Conservation (phyloP, 2,888 invertebrate species). For the Drosophila demipolita region DNA sequence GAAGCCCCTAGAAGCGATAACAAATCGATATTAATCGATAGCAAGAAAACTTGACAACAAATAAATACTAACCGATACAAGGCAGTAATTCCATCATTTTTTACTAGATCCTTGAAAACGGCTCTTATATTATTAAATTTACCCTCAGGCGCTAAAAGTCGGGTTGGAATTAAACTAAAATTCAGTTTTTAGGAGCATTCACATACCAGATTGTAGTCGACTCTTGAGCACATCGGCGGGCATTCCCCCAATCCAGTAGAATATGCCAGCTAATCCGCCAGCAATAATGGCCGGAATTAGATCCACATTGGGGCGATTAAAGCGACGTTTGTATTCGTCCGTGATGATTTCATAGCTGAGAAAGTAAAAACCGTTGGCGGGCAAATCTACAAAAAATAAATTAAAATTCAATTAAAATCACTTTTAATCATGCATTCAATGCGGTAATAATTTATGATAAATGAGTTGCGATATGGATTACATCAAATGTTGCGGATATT, state of each 20-base stretch:
- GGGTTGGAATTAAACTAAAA: background rate
- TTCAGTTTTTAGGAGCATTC: background rate
- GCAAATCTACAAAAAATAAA: constrained; percentile 90
- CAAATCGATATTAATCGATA: background rate
- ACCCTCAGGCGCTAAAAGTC: constrained; percentile 93
- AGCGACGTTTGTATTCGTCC: constrained; percentile 89
- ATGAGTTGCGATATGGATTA: constrained; percentile 34
- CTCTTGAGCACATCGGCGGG: constrained; percentile 99
- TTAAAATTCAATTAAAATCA: background rate
- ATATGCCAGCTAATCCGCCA: constrained; percentile 98
- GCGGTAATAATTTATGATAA: constrained; percentile 36
- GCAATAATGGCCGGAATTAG: constrained; percentile 93
- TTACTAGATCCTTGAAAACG: constrained; percentile 94
- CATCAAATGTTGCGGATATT: constrained; percentile 18
- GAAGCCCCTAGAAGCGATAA: constrained; percentile 87
- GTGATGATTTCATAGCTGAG: constrained; percentile 97
- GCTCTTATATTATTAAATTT: constrained; percentile 96
- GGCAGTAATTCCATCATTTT: constrained; percentile 94
- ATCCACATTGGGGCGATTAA: constrained; percentile 82
- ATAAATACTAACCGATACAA: constrained; percentile 88
- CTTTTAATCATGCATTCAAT: constrained; percentile 2
- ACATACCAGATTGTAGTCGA: constrained; percentile 94
- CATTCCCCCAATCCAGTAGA: constrained; percentile 98
- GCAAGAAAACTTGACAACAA: too few species aligned
- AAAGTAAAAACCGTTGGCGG: constrained; percentile 98